Evolutionary conservation across 1,140 invertebrate species (phyloP).

Genomic region (Cydia strobilella): DNA sequence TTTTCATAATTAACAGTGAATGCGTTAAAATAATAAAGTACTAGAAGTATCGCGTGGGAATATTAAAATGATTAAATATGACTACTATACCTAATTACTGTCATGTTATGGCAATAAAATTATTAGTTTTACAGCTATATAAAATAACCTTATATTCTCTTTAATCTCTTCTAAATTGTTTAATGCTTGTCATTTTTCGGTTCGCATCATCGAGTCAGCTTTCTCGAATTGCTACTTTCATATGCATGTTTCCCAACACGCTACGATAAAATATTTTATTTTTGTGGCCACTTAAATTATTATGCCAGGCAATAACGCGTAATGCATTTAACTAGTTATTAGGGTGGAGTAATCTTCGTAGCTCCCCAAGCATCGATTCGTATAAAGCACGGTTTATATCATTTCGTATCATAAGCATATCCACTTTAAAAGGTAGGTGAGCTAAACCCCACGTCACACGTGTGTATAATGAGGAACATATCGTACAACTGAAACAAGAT

Average conservation of each 20-base stretch:
- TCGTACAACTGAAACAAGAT: background rate
- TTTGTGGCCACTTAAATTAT: background rate
- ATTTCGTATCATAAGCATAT: background rate
- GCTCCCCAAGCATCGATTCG: background rate
- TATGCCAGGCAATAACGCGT: background rate
- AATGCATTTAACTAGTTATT: background rate
- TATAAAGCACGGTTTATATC: background rate
- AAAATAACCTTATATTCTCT: background rate
- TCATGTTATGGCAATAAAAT: background rate
- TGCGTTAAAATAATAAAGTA: no score
- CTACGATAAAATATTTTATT: background rate
- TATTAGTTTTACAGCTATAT: background rate
- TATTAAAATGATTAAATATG: no score
- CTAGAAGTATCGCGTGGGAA: no score
- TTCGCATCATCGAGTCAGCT: background rate
- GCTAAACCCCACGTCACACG: background rate
- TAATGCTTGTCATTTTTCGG: background rate
- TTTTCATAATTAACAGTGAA: no score
- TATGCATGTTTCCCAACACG: background rate
- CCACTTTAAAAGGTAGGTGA: background rate
- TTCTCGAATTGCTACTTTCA: background rate
- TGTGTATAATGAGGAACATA: background rate
- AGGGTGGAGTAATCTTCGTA: background rate
- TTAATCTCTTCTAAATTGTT: background rate
- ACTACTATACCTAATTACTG: no score